phyloP scores from a whole-genome alignment of 2,797 vertebrate genomes.

The Rhinoraja longicauda region DNA sequence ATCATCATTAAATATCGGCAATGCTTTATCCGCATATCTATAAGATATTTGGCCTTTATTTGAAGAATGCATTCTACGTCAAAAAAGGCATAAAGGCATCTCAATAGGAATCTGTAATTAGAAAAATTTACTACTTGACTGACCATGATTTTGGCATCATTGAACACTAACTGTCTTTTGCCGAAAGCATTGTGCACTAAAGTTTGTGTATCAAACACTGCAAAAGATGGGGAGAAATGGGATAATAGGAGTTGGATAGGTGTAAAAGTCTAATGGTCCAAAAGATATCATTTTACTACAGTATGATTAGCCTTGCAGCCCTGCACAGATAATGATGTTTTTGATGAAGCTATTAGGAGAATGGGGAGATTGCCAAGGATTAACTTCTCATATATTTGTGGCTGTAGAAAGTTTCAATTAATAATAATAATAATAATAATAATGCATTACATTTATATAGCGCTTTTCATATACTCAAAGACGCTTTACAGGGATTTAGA shows the following conservation, averaged over 20 bases:
- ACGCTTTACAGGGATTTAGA: too few species aligned
- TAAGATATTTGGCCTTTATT: neutral
- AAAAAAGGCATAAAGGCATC: neutral
- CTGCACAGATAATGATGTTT: neutral
- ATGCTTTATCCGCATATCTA: neutral
- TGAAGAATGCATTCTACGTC: neutral
- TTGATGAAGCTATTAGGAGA: neutral
- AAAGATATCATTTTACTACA: neutral
- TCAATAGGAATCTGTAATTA: neutral
- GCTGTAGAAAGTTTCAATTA: neutral
- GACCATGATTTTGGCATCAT: neutral
- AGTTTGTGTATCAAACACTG: neutral
- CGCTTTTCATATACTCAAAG: too few species aligned
- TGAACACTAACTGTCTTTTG: neutral
- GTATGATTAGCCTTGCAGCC: neutral
- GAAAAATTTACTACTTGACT: neutral
- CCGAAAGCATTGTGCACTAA: neutral
- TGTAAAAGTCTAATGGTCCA: neutral
- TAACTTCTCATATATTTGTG: conserved; percentile 1
- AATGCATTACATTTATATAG: too few species aligned
- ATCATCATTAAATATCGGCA: neutral
- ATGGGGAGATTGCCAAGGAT: neutral
- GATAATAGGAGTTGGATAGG: neutral
- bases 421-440: too few species aligned
- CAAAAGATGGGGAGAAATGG: neutral